phyloP scores from a whole-genome alignment of 1,140 invertebrate species.

The Saccostrea echinata region DNA sequence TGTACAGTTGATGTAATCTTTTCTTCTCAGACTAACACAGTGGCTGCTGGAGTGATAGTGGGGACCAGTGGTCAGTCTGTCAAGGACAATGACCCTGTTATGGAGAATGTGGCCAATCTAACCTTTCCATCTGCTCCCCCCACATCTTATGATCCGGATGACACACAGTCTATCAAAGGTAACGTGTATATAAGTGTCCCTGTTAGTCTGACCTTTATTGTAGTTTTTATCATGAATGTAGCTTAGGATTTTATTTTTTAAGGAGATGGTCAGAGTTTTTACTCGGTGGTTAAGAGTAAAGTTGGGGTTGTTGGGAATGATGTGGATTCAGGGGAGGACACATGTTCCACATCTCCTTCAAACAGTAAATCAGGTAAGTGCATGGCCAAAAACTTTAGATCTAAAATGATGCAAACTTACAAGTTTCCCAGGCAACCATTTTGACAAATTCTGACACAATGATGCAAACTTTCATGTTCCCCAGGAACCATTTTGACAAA shows the following conservation, averaged over 20 bases:
- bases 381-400: no score
- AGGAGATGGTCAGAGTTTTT: conserved; percentile 20
- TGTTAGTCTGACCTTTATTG: background rate
- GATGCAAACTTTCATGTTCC: no score
- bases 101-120: conserved; percentile 7
- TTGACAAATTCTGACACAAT: no score
- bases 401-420: no score
- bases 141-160: conserved; percentile 21
- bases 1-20: background rate
- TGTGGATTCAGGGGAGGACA: background rate
- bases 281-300: background rate
- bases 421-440: no score
- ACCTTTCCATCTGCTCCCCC: background rate
- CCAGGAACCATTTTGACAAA: no score
- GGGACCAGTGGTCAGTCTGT: conserved; percentile 55
- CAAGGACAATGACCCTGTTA: background rate
- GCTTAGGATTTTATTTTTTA: background rate
- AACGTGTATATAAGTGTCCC: background rate
- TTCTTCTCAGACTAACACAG: conserved; percentile 54
- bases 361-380: conserved; percentile 23
- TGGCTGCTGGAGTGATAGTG: conserved; percentile 61
- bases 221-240: background rate
- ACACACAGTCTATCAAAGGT: conserved; percentile 27
- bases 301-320: conserved; percentile 1
- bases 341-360: background rate